Base-by-base conservation (phyloP, 2,888 invertebrate species). In the Leptopilina syphax region DNA sequence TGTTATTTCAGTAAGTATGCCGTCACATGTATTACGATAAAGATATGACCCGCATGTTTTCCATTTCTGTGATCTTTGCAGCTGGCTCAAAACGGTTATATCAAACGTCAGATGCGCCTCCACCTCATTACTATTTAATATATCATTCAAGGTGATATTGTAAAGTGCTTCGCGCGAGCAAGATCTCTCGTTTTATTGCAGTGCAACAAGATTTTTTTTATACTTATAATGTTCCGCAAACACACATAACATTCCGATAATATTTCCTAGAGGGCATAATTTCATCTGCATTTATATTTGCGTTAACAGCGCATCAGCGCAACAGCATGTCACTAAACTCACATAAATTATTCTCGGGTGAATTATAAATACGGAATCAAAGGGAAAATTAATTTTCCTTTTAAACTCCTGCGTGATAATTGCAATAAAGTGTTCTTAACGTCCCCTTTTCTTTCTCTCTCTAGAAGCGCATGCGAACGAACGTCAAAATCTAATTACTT, bases 41-140 rank as follows among this genome's bases (percentile, higher is more conserved):
- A 86, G 88, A 88, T 88, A 88, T 83, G 82, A 85, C 88, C 88
- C 88, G 88, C 88, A 88, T 88, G 80, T 85, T 83, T 83, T 84
- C 83, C 82, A 78, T 77, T 78, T 77, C 76, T 83, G 83, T 79
- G 83, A 80, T 87, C 85, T 84, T 85, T 85, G 88, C 88, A 88
- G 88, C 86, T 88, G 88, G 82, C 84, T 80, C 82, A 77, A 70
- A 80, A 82, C 85, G 86, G 86, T 87, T 86, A 84, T 73, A 73
- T 83, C 83, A 84, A 84, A 84, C 85, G 82, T 79, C 82, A 80
- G 81, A 82, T 83, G 83, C 83, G 83, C 81, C 82, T 82, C 78
- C 60, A 78, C 82, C 82, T 84, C 83, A 82, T 83, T 84, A 83
- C 81, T 81, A 34, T 57, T 73, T 73, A 57, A 54, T 73, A 73